Base-by-base conservation (phyloP, 2,113 vertebrate species). In the Microtus ochrogaster region DNA sequence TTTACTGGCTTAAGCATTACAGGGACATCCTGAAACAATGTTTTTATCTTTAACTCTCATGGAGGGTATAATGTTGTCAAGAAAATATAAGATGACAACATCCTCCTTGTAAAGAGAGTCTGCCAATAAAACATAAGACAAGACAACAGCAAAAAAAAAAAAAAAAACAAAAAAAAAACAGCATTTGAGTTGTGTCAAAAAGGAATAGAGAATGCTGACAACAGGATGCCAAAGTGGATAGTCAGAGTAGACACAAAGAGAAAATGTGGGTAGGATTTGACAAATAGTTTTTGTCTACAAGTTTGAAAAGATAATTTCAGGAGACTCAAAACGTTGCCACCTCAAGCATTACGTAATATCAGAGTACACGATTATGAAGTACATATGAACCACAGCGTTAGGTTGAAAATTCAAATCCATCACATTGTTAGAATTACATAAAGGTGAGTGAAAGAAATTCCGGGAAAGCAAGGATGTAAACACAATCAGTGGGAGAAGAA, bases 281-380 rank as follows among this genome's bases (percentile, higher is more conserved):
- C 55, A 58, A 21, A 21, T 55, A 81, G 11, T 44, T 90, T 19
- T 65, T 81, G 13, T 77, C 3, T 55, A 47, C 17, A 44, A 61
- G 94, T 76, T 84, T 90, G 94, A 94, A 73, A 41, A 73, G 61
- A 85, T 55, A 4, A 55, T 79, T 91, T 95, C 30, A 58, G 39
- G 44, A 86, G 7, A 36, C 7, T 47, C 49, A 77, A 7, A 4
- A 90, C 13, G 11, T 9, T 39, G 16, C 36, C 89, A 72, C 81
- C 24, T 49, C 84, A 81, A 81, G 3, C 47, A 16, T 24, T 12
- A 12, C 10, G 74, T 68, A 58, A 81, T 65, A 11, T 81, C 58
- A 79, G 39, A 73, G 5, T 76, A 55, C 13, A 8, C 24, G 66
- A 88, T 72, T 36, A 47, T 72, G 36, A 89, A 87, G n/a, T 58